These are phyloP conservation scores for Scleropages formosus DNA, from an alignment of 2,797 vertebrate genomes.

Conservation along the genomic window DNA sequence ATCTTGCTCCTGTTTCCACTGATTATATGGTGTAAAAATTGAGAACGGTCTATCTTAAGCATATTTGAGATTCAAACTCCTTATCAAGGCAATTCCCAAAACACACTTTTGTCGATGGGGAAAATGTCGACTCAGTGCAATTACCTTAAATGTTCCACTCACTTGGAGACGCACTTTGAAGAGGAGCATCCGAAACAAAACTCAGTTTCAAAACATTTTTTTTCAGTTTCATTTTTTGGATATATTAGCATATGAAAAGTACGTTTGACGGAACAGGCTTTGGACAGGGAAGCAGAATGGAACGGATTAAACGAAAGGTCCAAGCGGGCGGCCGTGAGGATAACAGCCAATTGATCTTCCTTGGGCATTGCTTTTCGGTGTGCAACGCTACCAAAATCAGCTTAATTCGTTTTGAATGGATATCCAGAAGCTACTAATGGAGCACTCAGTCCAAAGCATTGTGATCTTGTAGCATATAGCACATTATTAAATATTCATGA, in stretches of 20 bases:
- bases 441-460: constrained; percentile 28
- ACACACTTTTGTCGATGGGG: background rate
- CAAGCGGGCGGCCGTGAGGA: background rate
- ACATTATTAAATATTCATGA: constrained; percentile 48
- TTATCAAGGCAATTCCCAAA: constrained; percentile 18
- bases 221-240: constrained; percentile 37
- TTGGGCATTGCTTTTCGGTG: constrained; percentile 23
- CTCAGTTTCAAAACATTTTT: background rate
- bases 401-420: constrained; percentile 52
- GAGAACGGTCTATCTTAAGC: no score
- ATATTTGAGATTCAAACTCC: background rate
- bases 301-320: background rate
- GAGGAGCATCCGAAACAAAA: background rate
- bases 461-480: constrained; percentile 35
- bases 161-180: constrained; percentile 1
- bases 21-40: no score
- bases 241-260: constrained; percentile 58
- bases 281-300: constrained; percentile 36
- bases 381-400: constrained; percentile 41
- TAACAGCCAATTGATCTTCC: constrained; percentile 21
- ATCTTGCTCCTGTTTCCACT: no score
- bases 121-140: background rate
- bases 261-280: constrained; percentile 44
- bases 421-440: constrained; percentile 52
- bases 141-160: background rate